Conservation (phyloP, 2,113 vertebrate genomes). For the Hyaena hyaena region DNA sequence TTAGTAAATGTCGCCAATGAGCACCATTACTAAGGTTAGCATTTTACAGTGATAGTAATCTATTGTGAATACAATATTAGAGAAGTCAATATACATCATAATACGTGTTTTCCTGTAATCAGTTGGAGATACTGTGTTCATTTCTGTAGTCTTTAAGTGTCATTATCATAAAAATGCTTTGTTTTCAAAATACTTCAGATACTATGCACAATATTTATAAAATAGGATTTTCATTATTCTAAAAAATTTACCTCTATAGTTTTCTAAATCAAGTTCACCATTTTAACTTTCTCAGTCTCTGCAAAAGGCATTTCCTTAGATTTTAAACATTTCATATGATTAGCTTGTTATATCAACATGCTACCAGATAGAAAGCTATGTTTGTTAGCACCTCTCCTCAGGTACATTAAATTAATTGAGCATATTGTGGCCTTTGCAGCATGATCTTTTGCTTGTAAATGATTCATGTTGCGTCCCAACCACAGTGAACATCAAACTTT, state of each 20-base stretch:
- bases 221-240: not conserved
- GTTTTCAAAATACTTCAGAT: not conserved
- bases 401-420: constrained; percentile 75
- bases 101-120: not conserved
- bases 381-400: constrained; percentile 74
- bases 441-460: constrained; percentile 75
- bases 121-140: not conserved
- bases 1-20: not conserved
- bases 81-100: not conserved
- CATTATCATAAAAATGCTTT: not conserved
- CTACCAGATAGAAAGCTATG: not conserved
- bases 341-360: not conserved
- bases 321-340: not conserved
- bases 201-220: not conserved
- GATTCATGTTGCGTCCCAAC: constrained; percentile 60
- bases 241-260: not conserved
- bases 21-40: not conserved
- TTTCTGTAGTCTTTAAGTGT: not conserved
- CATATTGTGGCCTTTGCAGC: constrained; percentile 49
- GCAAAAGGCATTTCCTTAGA: not conserved
- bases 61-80: not conserved
- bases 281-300: not conserved
- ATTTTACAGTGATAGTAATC: not conserved
- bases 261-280: not conserved
- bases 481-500: constrained; percentile 69